Conservation (phyloP, 2,797 vertebrate genomes). For the Sebastolobus altivelis region DNA sequence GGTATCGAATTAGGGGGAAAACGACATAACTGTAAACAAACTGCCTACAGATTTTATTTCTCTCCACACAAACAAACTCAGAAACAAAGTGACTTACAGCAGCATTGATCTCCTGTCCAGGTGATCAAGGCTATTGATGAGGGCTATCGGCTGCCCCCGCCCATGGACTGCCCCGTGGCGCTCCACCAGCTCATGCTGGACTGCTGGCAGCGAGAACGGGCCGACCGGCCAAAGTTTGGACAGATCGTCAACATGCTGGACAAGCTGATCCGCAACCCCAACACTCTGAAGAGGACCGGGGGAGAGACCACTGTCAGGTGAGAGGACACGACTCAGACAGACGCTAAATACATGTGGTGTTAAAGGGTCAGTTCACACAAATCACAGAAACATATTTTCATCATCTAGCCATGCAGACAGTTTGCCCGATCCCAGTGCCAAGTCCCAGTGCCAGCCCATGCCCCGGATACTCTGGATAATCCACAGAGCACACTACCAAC, state of each 20-base stretch:
- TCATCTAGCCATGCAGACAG: too few relatives aligned
- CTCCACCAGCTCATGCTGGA: conserved; percentile 99
- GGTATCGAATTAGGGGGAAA: neutral
- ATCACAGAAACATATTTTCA: too few relatives aligned
- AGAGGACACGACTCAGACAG: conserved; percentile 36
- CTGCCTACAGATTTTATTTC: conserved; percentile 17
- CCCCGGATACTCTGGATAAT: neutral
- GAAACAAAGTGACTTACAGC: conserved; percentile 19
- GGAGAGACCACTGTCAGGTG: conserved; percentile 90
- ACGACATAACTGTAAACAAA: conserved; percentile 11
- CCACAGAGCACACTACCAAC: neutral
- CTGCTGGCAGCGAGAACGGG: conserved; percentile 97
- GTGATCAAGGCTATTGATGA: conserved; percentile 99
- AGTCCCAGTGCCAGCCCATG: neutral
- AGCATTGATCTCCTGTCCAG: conserved; percentile 69
- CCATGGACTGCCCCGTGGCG: conserved; percentile 97
- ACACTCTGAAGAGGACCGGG: conserved; percentile 95
- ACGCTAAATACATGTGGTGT: too few relatives aligned
- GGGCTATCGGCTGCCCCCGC: conserved; percentile 95
- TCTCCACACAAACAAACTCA: neutral
- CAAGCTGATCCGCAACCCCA: conserved; percentile 98
- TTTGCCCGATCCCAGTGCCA: neutral
- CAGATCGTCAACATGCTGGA: conserved; percentile 99
- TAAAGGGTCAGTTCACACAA: too few relatives aligned
- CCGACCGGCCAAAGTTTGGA: conserved; percentile 96